These are phyloP conservation scores for Echinometra lucunter DNA, from an alignment of 53 echinoderm and acorn worm species.

Conservation along the genomic window DNA sequence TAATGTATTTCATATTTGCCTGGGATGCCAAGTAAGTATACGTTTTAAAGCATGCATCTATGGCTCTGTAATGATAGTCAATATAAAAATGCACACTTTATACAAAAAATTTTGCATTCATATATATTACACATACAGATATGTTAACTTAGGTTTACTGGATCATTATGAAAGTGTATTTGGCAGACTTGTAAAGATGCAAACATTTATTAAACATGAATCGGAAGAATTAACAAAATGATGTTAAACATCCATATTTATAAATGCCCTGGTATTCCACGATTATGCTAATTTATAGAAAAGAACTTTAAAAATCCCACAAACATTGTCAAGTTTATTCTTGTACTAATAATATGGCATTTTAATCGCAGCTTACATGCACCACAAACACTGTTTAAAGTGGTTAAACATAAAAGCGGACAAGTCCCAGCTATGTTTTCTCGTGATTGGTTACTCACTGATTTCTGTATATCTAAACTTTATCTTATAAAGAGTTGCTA, in stretches of 20 bases:
- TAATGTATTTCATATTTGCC: background rate
- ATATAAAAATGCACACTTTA: background rate
- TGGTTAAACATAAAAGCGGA: background rate
- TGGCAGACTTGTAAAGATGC: background rate
- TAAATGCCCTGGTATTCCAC: background rate
- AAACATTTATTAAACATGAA: too few species aligned
- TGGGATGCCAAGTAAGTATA: background rate
- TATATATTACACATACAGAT: background rate
- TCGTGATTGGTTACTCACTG: too few species aligned
- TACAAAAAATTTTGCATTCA: constrained; percentile 1
- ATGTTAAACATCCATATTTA: too few species aligned
- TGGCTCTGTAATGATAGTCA: background rate
- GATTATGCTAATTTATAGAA: background rate
- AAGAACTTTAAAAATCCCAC: too few species aligned
- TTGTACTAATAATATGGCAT: too few species aligned
- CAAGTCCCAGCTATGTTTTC: too few species aligned
- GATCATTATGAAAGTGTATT: background rate
- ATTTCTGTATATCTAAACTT: too few species aligned
- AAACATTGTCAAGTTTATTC: too few species aligned
- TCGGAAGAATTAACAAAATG: background rate
- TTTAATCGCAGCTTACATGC: too few species aligned
- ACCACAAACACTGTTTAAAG: background rate
- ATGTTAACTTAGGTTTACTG: too few species aligned
- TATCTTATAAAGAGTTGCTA: too few species aligned
- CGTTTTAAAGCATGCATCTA: background rate